Percentiles rank a stretch among this genome's conserved stretches.
Evolutionary conservation across 2,797 vertebrate genomes (phyloP).

Genomic region (Nyctibius grandis): DNA sequence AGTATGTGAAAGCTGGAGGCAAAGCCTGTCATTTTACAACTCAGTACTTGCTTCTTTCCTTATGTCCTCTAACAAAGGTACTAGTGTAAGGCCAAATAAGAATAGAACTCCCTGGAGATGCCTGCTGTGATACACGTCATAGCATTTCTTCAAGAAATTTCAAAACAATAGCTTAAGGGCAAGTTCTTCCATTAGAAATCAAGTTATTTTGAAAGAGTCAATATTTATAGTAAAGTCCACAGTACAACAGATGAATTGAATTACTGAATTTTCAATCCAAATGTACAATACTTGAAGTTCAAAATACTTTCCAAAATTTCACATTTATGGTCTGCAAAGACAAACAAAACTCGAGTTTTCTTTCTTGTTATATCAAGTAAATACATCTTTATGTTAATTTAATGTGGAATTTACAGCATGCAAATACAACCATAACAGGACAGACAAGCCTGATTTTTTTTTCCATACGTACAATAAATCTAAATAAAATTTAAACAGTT

Average conservation of each 20-base stretch:
- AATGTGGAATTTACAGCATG: not conserved
- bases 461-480: not conserved
- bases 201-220: constrained; percentile 26
- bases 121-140: not conserved
- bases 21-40: not conserved
- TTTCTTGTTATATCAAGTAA: not conserved
- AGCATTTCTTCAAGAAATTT: constrained; percentile 33
- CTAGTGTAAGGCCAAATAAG: not conserved
- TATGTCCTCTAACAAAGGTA: not conserved
- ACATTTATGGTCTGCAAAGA: not conserved
- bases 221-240: constrained; percentile 37
- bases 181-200: constrained; percentile 39
- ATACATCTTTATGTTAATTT: not conserved
- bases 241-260: not conserved
- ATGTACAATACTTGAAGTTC: not conserved
- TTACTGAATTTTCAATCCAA: constrained; percentile 6
- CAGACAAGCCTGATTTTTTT: not conserved
- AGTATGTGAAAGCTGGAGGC: not conserved
- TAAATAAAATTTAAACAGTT: not conserved
- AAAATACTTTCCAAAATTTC: not conserved
- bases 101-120: not conserved
- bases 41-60: not conserved
- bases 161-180: constrained; percentile 13
- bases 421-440: not conserved
- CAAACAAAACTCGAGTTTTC: not conserved